Base-by-base conservation (phyloP, 2,113 vertebrate genomes). In the Hippoglossus stenolepis region DNA sequence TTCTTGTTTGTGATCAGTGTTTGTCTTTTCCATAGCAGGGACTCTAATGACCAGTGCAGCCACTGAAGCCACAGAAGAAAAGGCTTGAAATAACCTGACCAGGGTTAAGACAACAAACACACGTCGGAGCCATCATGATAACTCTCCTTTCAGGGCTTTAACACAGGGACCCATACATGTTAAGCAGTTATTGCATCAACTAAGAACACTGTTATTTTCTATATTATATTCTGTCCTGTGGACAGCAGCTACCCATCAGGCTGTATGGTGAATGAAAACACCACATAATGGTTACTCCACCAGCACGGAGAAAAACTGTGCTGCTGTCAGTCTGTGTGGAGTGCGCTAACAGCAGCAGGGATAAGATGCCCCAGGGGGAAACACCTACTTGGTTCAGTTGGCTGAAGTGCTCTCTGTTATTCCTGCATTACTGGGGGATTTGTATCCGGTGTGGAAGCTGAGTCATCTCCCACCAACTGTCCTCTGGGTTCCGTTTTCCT, bases 341-440 rank as follows among this genome's bases (percentile, higher is more conserved):
- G 65, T 57, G 61, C 31, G 13, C 62, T 77, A 63, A 79, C 73
- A 82, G 77, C 56, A 74, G 73, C 24, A 57, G 73, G 54, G 31
- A 73, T 83, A 51, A 75, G 73, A 61, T 47, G 51, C 45, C 58
- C 64, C 38, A 0, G 58, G 28, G 65, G 65, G n/a, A 71, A 62
- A 79, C 61, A 68, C 75, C 45, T 54, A 40, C 12, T n/a, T 53
- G 54, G 51, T 62, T 49, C 72, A 60, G 24, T 53, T 57, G 62
- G 69, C 51, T 45, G 23, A 80, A 65, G 58, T 73, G 65, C 35
- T 79, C 35, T 81, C 17, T 68, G 54, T 73, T 60, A 59, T 76
- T 65, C 35, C 5, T 62, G 17, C 51, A 15, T 56, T 77, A 43
- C 65, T 5, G 3, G n/a, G 17, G 28, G 60, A 45, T 35, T 61